Conservation (phyloP, 2,113 vertebrate species). For the Callospermophilus lateralis region DNA sequence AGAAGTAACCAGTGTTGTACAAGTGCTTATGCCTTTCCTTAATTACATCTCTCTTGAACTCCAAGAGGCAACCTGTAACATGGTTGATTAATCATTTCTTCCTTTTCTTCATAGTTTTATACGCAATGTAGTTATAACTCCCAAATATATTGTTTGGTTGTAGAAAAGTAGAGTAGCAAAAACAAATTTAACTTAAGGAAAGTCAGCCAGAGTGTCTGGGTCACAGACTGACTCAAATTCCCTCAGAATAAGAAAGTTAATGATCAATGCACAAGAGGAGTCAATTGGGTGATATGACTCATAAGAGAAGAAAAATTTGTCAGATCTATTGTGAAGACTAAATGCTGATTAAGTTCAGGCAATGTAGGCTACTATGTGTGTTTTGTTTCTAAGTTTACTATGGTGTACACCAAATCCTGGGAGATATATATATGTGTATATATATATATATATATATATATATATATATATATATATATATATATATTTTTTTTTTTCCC, state of each 20-base stretch:
- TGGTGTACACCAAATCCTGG: neutral
- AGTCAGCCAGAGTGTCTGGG: neutral
- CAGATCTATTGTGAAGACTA: neutral
- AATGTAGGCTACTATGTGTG: neutral
- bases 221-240: neutral
- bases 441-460: no score
- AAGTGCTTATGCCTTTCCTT: neutral
- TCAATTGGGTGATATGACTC: neutral
- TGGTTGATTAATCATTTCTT: neutral
- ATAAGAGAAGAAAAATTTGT: neutral
- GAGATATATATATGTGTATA: no score
- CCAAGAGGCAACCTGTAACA: neutral
- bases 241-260: neutral
- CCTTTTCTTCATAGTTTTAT: neutral
- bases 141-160: neutral
- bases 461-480: no score
- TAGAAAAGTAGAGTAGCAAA: neutral
- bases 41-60: neutral
- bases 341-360: neutral
- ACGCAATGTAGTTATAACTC: neutral
- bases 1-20: neutral
- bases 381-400: neutral
- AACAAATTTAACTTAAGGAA: neutral
- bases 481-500: neutral
- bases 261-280: neutral